Conservation (phyloP, 2,797 vertebrate species). For the Micropoecilia bifurca region DNA sequence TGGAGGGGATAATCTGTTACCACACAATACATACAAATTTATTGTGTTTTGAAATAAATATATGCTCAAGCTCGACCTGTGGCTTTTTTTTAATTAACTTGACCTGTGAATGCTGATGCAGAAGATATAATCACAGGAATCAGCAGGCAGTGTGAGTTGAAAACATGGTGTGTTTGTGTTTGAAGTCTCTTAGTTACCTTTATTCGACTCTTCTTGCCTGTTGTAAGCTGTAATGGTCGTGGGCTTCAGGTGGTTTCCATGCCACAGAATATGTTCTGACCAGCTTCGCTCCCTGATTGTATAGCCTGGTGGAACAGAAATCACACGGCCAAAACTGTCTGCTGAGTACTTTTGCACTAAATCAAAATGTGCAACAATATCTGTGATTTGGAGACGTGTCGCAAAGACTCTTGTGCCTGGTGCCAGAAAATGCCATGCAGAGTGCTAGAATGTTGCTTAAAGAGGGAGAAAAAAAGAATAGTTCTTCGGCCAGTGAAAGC, state of each 20-base stretch:
- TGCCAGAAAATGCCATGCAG: constrained; percentile 18
- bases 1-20: background rate
- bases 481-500: constrained; percentile 40
- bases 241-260: background rate
- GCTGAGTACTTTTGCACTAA: constrained; percentile 1
- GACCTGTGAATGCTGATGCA: background rate
- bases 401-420: constrained; percentile 10
- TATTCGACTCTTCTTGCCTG: background rate
- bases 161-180: background rate
- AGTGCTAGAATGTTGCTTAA: constrained; percentile 17
- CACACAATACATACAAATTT: background rate
- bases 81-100: background rate
- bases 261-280: background rate
- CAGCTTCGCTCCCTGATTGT: background rate
- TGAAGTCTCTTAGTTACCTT: background rate
- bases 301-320: background rate
- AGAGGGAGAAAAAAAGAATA: constrained; percentile 19
- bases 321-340: constrained; percentile 2
- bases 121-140: background rate
- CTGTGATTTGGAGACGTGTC: constrained; percentile 9
- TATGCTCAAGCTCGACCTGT: background rate
- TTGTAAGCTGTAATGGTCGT: background rate
- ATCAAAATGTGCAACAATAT: constrained; percentile 8
- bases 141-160: background rate
- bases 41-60: background rate